Evolutionary conservation across 2,113 vertebrate genomes (phyloP), one percentile per base, ranked within the genome.

Genomic region (Alaudala cheleensis): DNA sequence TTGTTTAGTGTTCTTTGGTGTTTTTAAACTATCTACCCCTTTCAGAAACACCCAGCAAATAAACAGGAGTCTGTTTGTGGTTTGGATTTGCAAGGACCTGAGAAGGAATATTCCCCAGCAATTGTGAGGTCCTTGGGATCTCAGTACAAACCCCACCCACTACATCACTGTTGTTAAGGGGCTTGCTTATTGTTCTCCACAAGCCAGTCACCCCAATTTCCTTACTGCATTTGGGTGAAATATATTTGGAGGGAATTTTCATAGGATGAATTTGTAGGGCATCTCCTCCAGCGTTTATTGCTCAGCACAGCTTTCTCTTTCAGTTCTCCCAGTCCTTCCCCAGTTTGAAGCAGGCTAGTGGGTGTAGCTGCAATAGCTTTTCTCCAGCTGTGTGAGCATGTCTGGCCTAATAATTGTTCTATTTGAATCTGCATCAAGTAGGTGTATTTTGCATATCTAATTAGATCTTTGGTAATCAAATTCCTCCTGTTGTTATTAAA

Each of bases 351-450:
- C 19, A 86, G 79, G 39, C 42, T 71, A 7, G 49, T 64, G 73
- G 53, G 61, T 71, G 49, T 77, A 89, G 77, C 72, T 91, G 54
- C 80, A 65, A 16, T 31, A n/a, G 66, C 57, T 82, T 67, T 84
- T 61, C 85, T 95, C 57, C 66, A 95, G 81, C 70, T 94, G 50
- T 82, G 81, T 5, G 7, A 93, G 61, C 66, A 53, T 88, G 85
- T 69, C 61, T 91, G 77, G 90, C 65, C 73, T 81, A 58, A 76
- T 44, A 88, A 76, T 50, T 85, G 57, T 90, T 90, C 66, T 93
- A 4, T 85, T 79, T 60, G 53, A 95, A 85, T 85, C 4, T 6
- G 56, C 78, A 76, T 64, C 73, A 79, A 81, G 60, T 70, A 57
- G 1, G 5, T 81, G 83, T 47, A 62, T 86, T 92, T 88, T 95